Conservation (phyloP, 2,888 invertebrate genomes). For the Spisula subtruncata region DNA sequence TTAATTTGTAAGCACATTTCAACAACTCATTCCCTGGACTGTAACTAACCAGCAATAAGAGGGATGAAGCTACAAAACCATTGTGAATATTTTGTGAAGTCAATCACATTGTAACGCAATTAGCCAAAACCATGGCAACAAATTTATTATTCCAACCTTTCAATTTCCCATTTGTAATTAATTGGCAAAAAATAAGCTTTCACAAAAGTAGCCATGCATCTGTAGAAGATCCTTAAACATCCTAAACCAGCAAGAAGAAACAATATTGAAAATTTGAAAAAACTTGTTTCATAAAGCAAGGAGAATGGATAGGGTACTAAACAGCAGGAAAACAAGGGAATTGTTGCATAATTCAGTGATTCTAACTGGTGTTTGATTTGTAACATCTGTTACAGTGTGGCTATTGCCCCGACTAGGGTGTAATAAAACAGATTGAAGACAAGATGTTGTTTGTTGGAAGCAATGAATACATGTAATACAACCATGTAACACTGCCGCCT, state of each 20-base stretch:
- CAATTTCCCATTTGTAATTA: conserved; percentile 20
- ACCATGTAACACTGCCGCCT: not conserved
- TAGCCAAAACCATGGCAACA: conserved; percentile 14
- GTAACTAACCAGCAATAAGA: not conserved
- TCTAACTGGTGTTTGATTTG: not conserved
- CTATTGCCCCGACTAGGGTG: not conserved
- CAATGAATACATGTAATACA: not conserved
- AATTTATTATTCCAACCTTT: conserved; percentile 25
- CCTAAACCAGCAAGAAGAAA: not conserved
- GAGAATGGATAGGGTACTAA: not conserved
- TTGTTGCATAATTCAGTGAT: not conserved
- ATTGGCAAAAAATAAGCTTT: conserved; percentile 20
- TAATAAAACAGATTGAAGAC: not conserved
- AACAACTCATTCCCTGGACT: not conserved
- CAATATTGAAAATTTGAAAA: not conserved
- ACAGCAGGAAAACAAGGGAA: not conserved
- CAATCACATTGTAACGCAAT: conserved; percentile 19
- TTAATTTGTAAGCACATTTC: conserved; percentile 12
- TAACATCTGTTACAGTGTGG: not conserved
- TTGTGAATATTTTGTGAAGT: conserved; percentile 19
- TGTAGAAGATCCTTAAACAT: not conserved
- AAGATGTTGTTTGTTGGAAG: not conserved
- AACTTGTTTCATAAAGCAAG: not conserved
- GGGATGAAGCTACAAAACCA: not conserved
- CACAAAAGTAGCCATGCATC: not conserved